Conservation (phyloP, 1,140 invertebrate species). For the Macrobrachium nipponense region DNA sequence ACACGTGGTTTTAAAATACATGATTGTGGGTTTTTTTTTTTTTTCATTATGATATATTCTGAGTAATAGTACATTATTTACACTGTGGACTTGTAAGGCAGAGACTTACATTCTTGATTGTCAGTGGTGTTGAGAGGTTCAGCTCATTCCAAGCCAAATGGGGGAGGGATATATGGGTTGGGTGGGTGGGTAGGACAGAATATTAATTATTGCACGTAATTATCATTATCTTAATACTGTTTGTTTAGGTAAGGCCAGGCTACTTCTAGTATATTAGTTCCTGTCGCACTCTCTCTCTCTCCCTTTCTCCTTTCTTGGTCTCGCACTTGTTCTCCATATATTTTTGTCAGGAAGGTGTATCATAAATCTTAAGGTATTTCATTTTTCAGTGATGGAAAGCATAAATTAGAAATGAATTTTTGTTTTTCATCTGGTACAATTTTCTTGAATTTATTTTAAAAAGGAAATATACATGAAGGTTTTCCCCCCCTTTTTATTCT, state of each 20-base stretch:
- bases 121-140: constrained; percentile 62
- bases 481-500: constrained; percentile 45
- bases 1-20: neutral
- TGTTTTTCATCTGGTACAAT: constrained; percentile 14
- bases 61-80: neutral
- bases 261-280: too few species aligned
- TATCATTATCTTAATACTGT: constrained; percentile 24
- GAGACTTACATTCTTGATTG: constrained; percentile 58
- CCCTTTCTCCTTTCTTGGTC: too few species aligned
- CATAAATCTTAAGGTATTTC: too few species aligned
- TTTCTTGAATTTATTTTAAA: constrained; percentile 2
- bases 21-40: neutral
- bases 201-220: constrained; percentile 3
- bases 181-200: constrained; percentile 34
- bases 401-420: constrained; percentile 13
- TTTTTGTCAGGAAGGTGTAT: too few species aligned
- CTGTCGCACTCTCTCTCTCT: too few species aligned
- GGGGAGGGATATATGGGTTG: constrained; percentile 16
- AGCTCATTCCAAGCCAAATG: constrained; percentile 59
- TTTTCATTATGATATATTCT: neutral
- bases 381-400: neutral
- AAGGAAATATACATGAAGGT: constrained; percentile 11
- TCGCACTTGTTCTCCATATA: too few species aligned
- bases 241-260: constrained; percentile 10
- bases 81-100: neutral